These are phyloP conservation scores for Ichneumoninae sp. DNA, from an alignment of 2,888 invertebrate genomes.

Conservation along the genomic window DNA sequence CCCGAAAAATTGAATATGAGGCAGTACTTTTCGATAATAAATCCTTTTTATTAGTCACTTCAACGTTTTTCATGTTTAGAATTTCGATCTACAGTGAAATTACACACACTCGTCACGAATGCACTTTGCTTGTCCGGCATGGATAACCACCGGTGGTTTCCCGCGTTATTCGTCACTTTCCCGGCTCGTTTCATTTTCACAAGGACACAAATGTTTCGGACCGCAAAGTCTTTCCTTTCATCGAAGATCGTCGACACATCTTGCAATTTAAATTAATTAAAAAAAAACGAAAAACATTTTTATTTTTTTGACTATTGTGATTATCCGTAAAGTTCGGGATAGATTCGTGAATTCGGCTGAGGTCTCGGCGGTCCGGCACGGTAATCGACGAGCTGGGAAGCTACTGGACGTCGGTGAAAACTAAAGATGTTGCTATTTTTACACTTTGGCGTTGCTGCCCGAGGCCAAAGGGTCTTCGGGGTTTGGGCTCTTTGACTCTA, in stretches of 20 bases:
- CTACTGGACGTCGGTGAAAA: slow-evolving; percentile 60
- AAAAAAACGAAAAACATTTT: background rate
- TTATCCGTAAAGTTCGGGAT: background rate
- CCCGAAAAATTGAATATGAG: background rate
- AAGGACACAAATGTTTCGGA: background rate
- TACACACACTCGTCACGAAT: too few species aligned
- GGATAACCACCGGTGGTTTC: too few species aligned
- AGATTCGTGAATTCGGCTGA: background rate
- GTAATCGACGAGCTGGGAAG: slow-evolving; percentile 59
- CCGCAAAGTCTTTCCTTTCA: background rate
- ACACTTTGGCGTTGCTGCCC: slow-evolving; percentile 51
- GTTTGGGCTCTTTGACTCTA: slow-evolving; percentile 23
- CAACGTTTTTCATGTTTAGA: too few species aligned
- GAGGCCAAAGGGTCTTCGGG: slow-evolving; percentile 53
- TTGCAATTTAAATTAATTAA: too few species aligned
- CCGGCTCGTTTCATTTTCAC: background rate
- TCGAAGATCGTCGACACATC: too few species aligned
- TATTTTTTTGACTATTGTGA: background rate
- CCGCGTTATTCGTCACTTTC: background rate
- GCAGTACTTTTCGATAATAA: background rate
- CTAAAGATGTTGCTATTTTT: slow-evolving; percentile 64
- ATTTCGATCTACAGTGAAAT: too few species aligned
- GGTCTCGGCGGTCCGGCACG: slow-evolving; percentile 40
- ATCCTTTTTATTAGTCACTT: background rate
- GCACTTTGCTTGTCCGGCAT: too few species aligned